These are phyloP conservation scores for Arge pagana DNA, from an alignment of 2,888 invertebrate species.

Conservation along the genomic window DNA sequence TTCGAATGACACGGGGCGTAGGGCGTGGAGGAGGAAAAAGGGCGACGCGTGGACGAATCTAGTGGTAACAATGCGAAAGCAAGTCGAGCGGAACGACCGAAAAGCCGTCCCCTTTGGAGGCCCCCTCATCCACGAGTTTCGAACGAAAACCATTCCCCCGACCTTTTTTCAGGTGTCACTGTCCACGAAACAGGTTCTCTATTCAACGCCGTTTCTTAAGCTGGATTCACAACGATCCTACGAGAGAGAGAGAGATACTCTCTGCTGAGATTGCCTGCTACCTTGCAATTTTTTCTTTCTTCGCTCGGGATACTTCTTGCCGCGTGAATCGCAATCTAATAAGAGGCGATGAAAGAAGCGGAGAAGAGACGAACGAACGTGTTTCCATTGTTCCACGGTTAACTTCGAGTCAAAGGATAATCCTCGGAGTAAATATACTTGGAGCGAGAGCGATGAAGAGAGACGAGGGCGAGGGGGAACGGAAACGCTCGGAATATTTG, in stretches of 20 bases:
- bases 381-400: background rate
- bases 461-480: slow-evolving; percentile 16
- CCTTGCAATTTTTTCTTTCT: too few species aligned
- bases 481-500: slow-evolving; percentile 2
- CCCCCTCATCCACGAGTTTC: slow-evolving; percentile 10
- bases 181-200: slow-evolving; percentile 40
- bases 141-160: slow-evolving; percentile 1
- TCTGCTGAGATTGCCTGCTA: too few species aligned
- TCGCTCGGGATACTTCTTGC: too few species aligned
- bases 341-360: slow-evolving; percentile 3
- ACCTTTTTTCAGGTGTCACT: slow-evolving; percentile 35
- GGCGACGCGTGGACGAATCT: too few species aligned
- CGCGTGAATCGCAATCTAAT: background rate
- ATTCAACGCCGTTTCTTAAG: too few species aligned
- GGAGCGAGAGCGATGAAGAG: background rate
- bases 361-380: background rate
- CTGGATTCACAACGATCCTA: too few species aligned
- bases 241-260: too few species aligned
- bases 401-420: slow-evolving; percentile 6
- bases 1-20: too few species aligned
- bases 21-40: too few species aligned
- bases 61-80: too few species aligned
- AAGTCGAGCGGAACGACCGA: too few species aligned
- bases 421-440: background rate
- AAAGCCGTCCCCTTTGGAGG: too few species aligned